These are phyloP conservation scores for Orchesellides sinensis DNA, from an alignment of 2,888 invertebrate genomes.

Conservation along the genomic window DNA sequence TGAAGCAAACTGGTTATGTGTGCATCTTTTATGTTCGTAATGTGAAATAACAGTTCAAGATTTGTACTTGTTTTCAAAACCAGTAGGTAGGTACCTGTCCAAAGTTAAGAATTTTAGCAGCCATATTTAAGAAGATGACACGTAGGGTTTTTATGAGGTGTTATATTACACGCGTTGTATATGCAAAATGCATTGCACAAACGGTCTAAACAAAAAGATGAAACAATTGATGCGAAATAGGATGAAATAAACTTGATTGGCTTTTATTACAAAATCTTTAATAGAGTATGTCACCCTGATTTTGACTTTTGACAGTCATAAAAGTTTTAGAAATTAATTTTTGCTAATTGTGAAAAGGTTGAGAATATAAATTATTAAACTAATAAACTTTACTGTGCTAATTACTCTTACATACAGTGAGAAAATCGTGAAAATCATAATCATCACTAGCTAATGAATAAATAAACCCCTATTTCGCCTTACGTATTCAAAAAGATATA, in stretches of 20 bases:
- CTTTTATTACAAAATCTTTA: neutral
- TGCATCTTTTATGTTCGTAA: neutral
- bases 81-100: neutral
- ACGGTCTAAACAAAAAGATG: neutral
- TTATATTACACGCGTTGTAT: neutral
- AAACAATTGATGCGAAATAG: too few relatives aligned
- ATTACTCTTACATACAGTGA: too few relatives aligned
- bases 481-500: neutral
- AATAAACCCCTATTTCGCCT: too few relatives aligned
- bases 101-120: neutral
- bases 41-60: too few relatives aligned
- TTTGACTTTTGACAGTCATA: neutral
- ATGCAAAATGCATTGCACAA: neutral
- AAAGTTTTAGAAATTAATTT: neutral
- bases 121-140: neutral
- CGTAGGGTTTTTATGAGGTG: slow-evolving; percentile 5
- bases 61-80: neutral
- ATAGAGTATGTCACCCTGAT: neutral
- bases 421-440: too few relatives aligned
- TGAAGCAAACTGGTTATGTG: neutral
- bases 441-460: neutral
- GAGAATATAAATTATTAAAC: too few relatives aligned
- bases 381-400: too few relatives aligned
- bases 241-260: neutral
- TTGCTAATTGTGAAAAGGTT: too few relatives aligned